Evolutionary conservation across 2,113 vertebrate species (phyloP).

Genomic region (Brienomyrus longianalis): DNA sequence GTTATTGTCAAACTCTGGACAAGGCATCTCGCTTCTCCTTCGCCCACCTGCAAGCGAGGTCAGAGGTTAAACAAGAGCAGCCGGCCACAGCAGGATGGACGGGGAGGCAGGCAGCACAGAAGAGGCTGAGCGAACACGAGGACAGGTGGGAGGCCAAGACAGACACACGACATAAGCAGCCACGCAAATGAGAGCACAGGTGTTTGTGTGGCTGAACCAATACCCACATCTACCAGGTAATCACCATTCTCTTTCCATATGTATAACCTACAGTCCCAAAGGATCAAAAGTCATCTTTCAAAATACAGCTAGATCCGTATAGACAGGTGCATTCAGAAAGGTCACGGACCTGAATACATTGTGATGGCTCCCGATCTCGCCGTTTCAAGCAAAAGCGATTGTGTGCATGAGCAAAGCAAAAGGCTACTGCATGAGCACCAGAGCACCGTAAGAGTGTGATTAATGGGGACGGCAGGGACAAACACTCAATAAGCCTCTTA

Average conservation of each 20-base stretch:
- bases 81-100: conserved; percentile 53
- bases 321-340: neutral
- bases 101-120: conserved; percentile 18
- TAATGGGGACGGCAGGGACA: conserved; percentile 1
- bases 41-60: conserved; percentile 75
- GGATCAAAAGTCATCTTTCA: neutral
- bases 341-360: neutral
- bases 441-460: neutral
- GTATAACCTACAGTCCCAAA: neutral
- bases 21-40: conserved; percentile 58
- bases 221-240: neutral
- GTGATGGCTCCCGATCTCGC: neutral
- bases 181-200: neutral
- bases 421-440: neutral
- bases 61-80: conserved; percentile 70
- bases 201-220: neutral
- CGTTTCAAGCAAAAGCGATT: neutral
- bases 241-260: neutral
- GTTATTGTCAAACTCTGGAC: conserved; percentile 99
- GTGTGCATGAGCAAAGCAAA: neutral
- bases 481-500: neutral
- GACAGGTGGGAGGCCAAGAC: neutral
- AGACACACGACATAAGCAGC: neutral
- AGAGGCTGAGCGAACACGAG: neutral
- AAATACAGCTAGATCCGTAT: neutral